phyloP scores from a whole-genome alignment of 2,113 vertebrate species.

The Semicossyphus pulcher region DNA sequence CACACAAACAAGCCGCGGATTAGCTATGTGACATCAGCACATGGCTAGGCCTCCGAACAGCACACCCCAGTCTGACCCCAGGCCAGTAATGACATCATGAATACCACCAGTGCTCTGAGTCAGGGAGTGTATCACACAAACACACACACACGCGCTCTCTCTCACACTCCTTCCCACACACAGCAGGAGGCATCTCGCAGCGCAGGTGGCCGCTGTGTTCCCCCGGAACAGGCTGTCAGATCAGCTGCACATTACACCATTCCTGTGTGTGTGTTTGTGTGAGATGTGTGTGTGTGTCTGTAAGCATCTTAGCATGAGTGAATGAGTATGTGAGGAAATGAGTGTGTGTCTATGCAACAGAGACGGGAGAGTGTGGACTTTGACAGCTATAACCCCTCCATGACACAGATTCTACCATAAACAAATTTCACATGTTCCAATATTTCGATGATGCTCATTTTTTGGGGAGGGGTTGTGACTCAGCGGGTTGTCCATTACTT shows the following conservation, averaged over 20 bases:
- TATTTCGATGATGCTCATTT: too few species aligned
- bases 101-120: slow-evolving; percentile 63
- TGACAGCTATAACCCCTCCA: not conserved
- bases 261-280: slow-evolving; percentile 1
- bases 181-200: slow-evolving; percentile 40
- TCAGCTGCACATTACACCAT: slow-evolving; percentile 51
- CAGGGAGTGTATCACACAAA: slow-evolving; percentile 23
- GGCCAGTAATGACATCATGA: slow-evolving; percentile 73
- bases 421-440: too few species aligned
- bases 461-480: too few species aligned
- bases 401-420: too few species aligned
- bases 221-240: slow-evolving; percentile 34
- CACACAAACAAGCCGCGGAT: slow-evolving; percentile 53
- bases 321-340: not conserved
- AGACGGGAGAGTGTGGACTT: not conserved
- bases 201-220: slow-evolving; percentile 60
- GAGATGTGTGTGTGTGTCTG: slow-evolving; percentile 7
- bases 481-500: too few species aligned
- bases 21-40: slow-evolving; percentile 62
- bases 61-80: slow-evolving; percentile 52
- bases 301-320: slow-evolving; percentile 8
- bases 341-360: not conserved
- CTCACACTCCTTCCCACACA: slow-evolving; percentile 39
- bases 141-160: slow-evolving; percentile 9
- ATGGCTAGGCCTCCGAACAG: slow-evolving; percentile 50